Evolutionary conservation across 2,888 invertebrate genomes (phyloP).

Genomic region (Muschampia plurimacula): DNA sequence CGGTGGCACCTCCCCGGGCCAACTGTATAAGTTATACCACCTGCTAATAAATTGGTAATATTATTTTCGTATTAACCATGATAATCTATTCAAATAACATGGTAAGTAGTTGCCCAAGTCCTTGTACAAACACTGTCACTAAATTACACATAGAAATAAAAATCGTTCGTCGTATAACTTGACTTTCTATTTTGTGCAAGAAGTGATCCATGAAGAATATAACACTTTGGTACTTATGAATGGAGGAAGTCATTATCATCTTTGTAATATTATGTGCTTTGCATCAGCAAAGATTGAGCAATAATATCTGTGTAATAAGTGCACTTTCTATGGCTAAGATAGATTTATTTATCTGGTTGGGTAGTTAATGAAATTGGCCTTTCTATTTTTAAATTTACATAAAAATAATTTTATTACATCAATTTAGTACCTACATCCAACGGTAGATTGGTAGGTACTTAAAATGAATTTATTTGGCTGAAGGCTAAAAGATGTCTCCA

Average conservation of each 20-base stretch:
- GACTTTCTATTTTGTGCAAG: constrained; percentile 23
- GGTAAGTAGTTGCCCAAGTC: too few species aligned
- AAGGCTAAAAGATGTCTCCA: too few species aligned
- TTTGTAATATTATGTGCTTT: constrained; percentile 1
- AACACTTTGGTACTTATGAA: constrained; percentile 12
- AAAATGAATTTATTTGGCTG: too few species aligned
- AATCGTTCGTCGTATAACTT: constrained; percentile 3
- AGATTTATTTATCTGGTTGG: background rate
- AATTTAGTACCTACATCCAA: background rate
- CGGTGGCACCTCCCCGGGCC: too few species aligned
- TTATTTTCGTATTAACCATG: too few species aligned
- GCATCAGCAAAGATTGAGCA: background rate
- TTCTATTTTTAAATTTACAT: background rate
- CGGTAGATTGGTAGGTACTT: too few species aligned
- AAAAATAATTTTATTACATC: background rate
- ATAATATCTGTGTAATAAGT: background rate
- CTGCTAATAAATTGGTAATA: too few species aligned
- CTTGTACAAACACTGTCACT: too few species aligned
- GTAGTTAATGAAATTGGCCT: background rate
- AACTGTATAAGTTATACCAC: too few species aligned
- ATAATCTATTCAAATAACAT: too few species aligned
- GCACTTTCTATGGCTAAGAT: background rate
- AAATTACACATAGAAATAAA: background rate
- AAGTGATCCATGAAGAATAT: constrained; percentile 5
- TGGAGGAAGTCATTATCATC: constrained; percentile 22